A percentile compares a stretch with the other conserved stretches of the same genome.
Evolutionary conservation across 2,797 vertebrate genomes (phyloP).

Genomic region (Enteromius argenteus): DNA sequence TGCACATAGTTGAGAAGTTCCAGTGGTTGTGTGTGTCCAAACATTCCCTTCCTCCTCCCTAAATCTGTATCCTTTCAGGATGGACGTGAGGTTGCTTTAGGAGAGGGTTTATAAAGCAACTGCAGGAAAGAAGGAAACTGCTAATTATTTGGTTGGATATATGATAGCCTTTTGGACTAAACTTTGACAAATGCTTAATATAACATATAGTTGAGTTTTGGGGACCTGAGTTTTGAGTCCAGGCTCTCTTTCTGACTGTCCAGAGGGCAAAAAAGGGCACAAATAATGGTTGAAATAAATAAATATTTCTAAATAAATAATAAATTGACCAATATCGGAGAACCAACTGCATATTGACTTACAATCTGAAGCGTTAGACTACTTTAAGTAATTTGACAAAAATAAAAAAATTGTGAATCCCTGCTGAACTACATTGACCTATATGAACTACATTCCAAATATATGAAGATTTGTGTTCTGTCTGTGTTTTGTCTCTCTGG

Average conservation of each 20-base stretch:
- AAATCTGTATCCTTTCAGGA: neutral
- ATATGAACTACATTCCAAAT: neutral
- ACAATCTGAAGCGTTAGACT: neutral
- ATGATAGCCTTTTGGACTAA: neutral
- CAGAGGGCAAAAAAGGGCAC: neutral
- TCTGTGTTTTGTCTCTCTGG: neutral
- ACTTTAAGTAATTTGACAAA: neutral
- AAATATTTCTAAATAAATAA: neutral
- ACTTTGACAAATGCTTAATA: neutral
- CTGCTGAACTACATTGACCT: neutral
- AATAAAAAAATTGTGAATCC: neutral
- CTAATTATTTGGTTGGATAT: neutral
- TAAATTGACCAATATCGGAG: neutral
- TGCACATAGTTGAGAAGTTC: neutral
- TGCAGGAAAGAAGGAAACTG: neutral
- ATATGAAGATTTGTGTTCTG: neutral
- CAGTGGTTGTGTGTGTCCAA: slow-evolving; percentile 54
- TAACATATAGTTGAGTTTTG: neutral
- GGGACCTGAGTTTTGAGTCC: neutral
- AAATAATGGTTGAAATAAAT: neutral
- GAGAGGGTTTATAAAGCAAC: neutral
- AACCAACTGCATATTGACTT: neutral
- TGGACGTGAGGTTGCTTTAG: neutral
- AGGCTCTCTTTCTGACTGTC: neutral
- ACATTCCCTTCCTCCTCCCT: neutral